Base-by-base conservation (phyloP, 2,888 invertebrate genomes). In the Anoncus sp. region DNA sequence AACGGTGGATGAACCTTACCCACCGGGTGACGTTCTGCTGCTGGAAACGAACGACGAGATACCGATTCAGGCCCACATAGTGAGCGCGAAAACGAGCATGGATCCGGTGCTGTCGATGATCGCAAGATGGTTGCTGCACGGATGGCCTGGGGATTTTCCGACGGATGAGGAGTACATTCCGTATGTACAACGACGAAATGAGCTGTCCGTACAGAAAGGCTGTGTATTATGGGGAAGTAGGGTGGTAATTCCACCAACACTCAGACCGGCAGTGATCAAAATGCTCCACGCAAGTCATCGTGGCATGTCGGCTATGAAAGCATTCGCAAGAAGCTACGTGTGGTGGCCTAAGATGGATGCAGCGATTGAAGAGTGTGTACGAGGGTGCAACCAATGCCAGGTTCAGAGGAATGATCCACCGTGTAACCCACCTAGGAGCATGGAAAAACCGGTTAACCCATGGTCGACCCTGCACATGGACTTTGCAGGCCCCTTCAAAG, bases 401-500 rank as follows among this genome's bases (percentile, higher is more conserved):
- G 24, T 24, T 22, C 53, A 53, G 10, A 22, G 53, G 10, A 53
- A 53, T 53, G 53, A 53, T n/a, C 53, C 24, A 53, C 53, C 53
- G 24, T 24, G 53, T n/a, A 53, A 27, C 27, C 12, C 63, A 3
- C 71, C 51, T 7, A 40, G 60, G 12, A 47, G 22, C 20, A 80
- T 74, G 81, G 51, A 66, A 43, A 38, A 51, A 16, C 62, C 53
- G 1, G n/a, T 4, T 12, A 69, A 53, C 5, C n/a, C n/a, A n/a
- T n/a, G n/a, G n/a, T n/a, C n/a, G n/a, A n/a, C n/a, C n/a, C n/a
- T n/a, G n/a, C n/a, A n/a, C n/a, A n/a, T n/a, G n/a, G n/a, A n/a
- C n/a, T n/a, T n/a, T n/a, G n/a, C n/a, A n/a, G n/a, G 82, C 3
- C 79, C 85, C 6, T 66, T 83, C 22, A 47, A 79, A 16, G 82